Base-by-base conservation (phyloP, 2,113 vertebrate species). In the Nerophis ophidion region DNA sequence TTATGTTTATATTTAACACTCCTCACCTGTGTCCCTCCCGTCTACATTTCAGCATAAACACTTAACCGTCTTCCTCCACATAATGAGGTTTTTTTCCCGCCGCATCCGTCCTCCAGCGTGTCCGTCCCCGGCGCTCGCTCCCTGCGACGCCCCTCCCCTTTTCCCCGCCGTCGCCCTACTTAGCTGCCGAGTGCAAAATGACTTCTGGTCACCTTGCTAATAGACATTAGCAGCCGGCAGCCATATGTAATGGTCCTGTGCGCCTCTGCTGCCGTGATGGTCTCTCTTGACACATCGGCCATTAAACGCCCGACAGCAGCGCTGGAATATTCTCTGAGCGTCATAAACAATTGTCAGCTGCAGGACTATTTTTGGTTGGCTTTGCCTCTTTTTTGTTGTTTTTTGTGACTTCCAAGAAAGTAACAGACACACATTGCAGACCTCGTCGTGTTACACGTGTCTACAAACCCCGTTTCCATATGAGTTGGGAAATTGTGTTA, bases 211-310 rank as follows among this genome's bases (percentile, higher is more conserved):
- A 85, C 84, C 84, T 84, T 86, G 79, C 81, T 81, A 87, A 86
- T 87, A 81, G 82, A 86, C 85, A 86, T 87, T 82, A 89, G 81
- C 71, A 77, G 83, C 81, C 86, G 82, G 80, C 85, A 81, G 81
- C 81, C 81, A 86, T 85, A 80, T 81, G 80, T 80, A 88, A 87
- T 83, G 81, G 81, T 79, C 70, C 87, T 83, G 81, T 74, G 75
- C 77, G 66, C 76, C 79, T 85, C 82, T 79, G 84, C 86, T 86
- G 84, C 56, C 85, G 72, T 83, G 80, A 85, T 85, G 81, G 72
- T 72, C 60, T 26, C 26, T 26, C 26, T 26, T 26, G 26, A 26
- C 26, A 26, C 26, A 26, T 26, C 26, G 26, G 26, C 26, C 26
- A 26, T 26, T 26, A 26, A 26, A 26, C 4, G 26, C 26, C 26